phyloP scores from a whole-genome alignment of 2,113 vertebrate genomes.

The Phyllopteryx taeniolatus region DNA sequence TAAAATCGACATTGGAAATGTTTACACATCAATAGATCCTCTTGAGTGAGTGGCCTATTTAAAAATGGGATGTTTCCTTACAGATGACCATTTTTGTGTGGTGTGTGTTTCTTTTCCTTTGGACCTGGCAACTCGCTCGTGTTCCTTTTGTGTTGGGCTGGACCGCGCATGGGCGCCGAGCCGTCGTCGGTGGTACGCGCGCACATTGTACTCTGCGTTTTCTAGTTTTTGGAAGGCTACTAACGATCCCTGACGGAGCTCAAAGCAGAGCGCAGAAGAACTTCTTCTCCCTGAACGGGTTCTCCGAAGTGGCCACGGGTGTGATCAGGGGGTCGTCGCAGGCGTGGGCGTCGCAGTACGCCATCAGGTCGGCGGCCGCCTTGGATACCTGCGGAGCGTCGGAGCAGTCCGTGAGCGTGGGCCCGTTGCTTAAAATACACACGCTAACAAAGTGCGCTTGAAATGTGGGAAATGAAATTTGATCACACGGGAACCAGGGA shows the following conservation, averaged over 20 bases:
- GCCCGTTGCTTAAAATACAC: no score
- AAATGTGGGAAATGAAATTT: neutral
- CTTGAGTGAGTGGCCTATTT: neutral
- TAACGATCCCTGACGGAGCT: constrained; percentile 62
- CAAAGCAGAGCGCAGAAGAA: constrained; percentile 91
- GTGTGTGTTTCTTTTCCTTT: neutral
- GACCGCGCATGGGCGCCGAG: constrained; percentile 59
- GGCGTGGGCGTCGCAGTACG: constrained; percentile 87
- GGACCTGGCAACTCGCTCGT: constrained; percentile 20
- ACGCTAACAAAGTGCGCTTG: neutral
- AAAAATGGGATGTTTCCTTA: neutral
- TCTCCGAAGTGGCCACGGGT: constrained; percentile 91
- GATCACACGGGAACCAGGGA: neutral
- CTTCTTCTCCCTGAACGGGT: constrained; percentile 93
- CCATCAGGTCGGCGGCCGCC: constrained; percentile 88
- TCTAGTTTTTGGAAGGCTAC: constrained; percentile 39
- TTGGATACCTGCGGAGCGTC: constrained; percentile 84
- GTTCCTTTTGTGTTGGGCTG: constrained; percentile 30
- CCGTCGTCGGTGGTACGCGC: constrained; percentile 55
- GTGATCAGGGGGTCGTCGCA: constrained; percentile 90
- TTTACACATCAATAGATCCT: neutral
- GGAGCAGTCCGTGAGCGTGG: neutral
- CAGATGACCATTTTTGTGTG: neutral
- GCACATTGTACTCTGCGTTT: constrained; percentile 59
- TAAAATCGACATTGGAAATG: neutral